These are phyloP conservation scores for Manacus vitellinus DNA, from an alignment of 2,113 vertebrate species.

Conservation along the genomic window DNA sequence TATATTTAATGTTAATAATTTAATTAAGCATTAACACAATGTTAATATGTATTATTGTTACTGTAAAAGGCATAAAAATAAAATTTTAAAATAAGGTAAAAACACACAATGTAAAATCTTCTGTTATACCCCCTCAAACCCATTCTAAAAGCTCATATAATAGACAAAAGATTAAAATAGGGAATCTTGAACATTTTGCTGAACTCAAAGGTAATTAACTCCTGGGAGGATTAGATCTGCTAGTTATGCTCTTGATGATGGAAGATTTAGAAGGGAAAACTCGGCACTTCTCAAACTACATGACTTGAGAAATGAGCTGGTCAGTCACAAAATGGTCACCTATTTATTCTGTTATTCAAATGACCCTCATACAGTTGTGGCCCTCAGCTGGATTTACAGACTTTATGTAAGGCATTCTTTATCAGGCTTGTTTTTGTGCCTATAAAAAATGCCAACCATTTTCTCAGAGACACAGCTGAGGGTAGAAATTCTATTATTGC, in stretches of 20 bases:
- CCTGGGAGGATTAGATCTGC: neutral
- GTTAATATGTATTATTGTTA: neutral
- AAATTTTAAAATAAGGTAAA: neutral
- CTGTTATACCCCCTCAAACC: neutral
- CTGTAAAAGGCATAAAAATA: neutral
- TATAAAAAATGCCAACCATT: neutral
- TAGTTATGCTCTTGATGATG: neutral
- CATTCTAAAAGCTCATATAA: neutral
- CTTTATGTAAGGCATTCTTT: neutral
- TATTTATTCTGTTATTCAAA: neutral
- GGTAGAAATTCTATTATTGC: neutral
- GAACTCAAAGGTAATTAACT: constrained; percentile 1
- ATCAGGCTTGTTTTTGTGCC: neutral
- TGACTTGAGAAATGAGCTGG: neutral
- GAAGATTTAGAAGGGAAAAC: neutral
- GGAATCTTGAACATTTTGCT: neutral
- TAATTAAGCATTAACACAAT: neutral
- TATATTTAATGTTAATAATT: neutral
- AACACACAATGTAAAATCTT: neutral
- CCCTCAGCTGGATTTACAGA: neutral
- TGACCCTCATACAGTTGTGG: neutral
- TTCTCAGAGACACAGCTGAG: neutral
- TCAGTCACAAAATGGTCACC: neutral
- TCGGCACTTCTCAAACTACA: neutral
- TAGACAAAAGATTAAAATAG: neutral